Percentiles rank a stretch among this genome's conserved stretches.
Evolutionary conservation across 2,888 invertebrate species (phyloP).

Genomic region (Dryomyza anilis): DNA sequence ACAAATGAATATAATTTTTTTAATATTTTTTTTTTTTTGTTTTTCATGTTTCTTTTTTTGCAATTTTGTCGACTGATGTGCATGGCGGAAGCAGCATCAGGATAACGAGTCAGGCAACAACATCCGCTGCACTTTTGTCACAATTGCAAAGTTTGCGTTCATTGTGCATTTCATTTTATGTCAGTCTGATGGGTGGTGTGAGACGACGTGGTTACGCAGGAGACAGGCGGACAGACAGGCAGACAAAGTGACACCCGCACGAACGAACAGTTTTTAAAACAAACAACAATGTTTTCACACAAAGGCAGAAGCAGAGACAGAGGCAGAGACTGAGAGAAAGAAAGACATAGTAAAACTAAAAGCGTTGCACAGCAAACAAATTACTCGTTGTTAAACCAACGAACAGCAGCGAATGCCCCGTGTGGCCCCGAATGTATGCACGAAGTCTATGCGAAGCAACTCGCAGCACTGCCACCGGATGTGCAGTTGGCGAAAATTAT

Average conservation of each 20-base stretch:
- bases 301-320: background rate
- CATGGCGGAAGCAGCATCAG: background rate
- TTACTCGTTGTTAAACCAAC: too few species aligned
- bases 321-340: background rate
- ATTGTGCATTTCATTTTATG: background rate
- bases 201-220: background rate
- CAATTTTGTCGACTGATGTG: too few species aligned
- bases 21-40: too few species aligned
- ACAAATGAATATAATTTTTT: too few species aligned
- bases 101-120: background rate
- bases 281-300: background rate
- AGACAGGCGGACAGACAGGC: background rate
- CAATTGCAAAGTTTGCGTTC: background rate
- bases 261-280: slow-evolving; percentile 6
- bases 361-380: slow-evolving; percentile 2
- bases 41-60: too few species aligned
- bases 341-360: background rate
- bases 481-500: background rate
- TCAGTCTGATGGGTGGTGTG: background rate
- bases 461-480: too few species aligned
- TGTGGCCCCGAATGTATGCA: background rate
- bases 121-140: background rate
- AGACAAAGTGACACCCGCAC: slow-evolving; percentile 2
- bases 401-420: too few species aligned
- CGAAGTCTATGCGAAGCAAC: too few species aligned